Base-by-base conservation (phyloP, 2,888 invertebrate species). In the Cerastis rubricosa region DNA sequence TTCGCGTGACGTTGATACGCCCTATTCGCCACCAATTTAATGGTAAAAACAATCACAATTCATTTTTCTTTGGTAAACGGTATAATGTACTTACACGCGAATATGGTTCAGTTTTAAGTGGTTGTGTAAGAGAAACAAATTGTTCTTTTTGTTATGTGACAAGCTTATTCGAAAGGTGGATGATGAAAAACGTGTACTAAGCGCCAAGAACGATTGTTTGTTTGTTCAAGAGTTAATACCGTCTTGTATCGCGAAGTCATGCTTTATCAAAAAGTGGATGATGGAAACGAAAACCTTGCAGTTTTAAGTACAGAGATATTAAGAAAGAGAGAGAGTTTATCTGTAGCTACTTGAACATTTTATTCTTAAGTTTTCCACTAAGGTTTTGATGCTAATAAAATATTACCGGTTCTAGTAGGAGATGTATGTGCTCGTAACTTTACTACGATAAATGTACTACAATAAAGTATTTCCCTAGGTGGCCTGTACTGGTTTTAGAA, bases 1-100 rank as follows among this genome's bases (percentile, higher is more conserved):
- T 90, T 96, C 90, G 92, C 93, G 94, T 94, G 94, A 93, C 91
- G 91, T 89, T 91, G 89, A 89, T 89, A 90, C 89, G 87, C 87
- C 86, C 89, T 84, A 91, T 91, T 92, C 89, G 87, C 86, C 89
- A 87, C 91, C 91, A 92, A 92, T 93, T 91, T 90, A 89, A 92
- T 91, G 89, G 84, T 89, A 88, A 89, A 91, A 91, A 91, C 92
- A 91, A 92, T 91, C 87, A 89, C 90, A 90, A 91, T 90, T 88
- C 86, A 89, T 87, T 90, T 85, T 87, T 84, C 80, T 84, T 85
- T 70, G 78, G 84, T 77, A 86, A 85, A 82, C 66, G 59, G 74
- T 75, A 74, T n/a, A n/a, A n/a, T 67, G 35, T 71, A 76, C 57
- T 76, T 81, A 76, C 73, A 76, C 78, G 66, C 74, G 35, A 87